Base-by-base conservation (phyloP, 2,888 invertebrate genomes). In the Epicampocera succincta region DNA sequence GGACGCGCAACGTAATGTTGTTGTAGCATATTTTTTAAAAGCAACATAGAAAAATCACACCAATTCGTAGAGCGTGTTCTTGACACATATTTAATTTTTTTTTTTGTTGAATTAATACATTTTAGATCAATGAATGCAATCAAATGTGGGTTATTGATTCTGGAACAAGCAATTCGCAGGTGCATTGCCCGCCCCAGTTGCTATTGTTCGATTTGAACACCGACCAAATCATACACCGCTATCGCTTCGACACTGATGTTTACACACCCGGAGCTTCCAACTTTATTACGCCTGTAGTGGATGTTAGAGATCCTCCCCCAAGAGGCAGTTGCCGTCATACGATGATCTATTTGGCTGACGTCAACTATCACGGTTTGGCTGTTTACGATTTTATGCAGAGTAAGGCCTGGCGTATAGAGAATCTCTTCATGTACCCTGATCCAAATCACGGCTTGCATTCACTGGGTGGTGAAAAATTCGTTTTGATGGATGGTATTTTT, bases 151-250 rank as follows among this genome's bases (percentile, higher is more conserved):
- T 94, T 0, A 86, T 95, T 17, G 95, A 95, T 86, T 93, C 93
- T 0, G 91, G 91, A 2, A 19, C 15, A 40, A 21, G 92, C 92
- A 77, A 91, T 95, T 21, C 0, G 92, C 92, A 0, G 83, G 92
- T 93, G 84, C 87, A 91, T 13, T 97, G 97, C 86, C 93, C 93
- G 0, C 95, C 96, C 0, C 95, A 96, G 87, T 89, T 97, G 6
- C 89, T 96, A 3, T 93, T 95, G 0, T 96, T 96, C 87, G 94
- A 95, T 87, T 90, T 96, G 42, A 87, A 87, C 40, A 94, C 92
- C 0, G 93, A 95, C 87, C 93, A 93, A 1, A 87, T 91, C 78
- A 84, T 93, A 15, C 88, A 87, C 83, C 88, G 90, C 13, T 90
- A 88, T 80, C 86, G 86, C 5, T 87, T 91, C 29, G 87, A 88